Base-by-base conservation (phyloP, 2,797 vertebrate genomes). In the Limnodromus scolopaceus region DNA sequence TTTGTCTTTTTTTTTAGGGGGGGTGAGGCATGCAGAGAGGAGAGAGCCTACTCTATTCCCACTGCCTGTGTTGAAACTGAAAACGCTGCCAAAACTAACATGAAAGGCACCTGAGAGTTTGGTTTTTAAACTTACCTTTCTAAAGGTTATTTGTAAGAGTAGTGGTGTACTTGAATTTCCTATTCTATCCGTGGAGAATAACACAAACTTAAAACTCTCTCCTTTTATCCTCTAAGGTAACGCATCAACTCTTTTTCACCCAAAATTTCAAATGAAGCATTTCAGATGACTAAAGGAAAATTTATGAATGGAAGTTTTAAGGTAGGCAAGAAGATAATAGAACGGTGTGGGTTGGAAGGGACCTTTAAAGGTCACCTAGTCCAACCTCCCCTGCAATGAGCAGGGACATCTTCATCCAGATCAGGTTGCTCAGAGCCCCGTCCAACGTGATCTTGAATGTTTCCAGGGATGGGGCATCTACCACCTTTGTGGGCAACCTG, bases 21-120 rank as follows among this genome's bases (percentile, higher is more conserved):
- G 3, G 3, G 1, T 1, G 4, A 1, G 2, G 5, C 3, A 1
- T 15, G 6, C 13, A 51, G 9, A 45, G 13, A 4, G 25, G 10
- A 68, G 13, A 72, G 1, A 61, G 13, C 2, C 32, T 87, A 23
- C 32, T 54, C 15, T 61, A 36, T 28, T 34, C 25, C 45, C 16
- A 53, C 9, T 53, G n/a, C 39, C 18, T 58, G 7, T 9, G 5
- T 7, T 69, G 13, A 69, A 11, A 75, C 51, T 34, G 15, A 18
- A 36, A 63, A 63, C 16, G 45, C 2, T 45, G 22, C 22, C 24
- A 75, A 77, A 86, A 65, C 1, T 14, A 65, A n/a, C 49, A 43
- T 2, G 8, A 91, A 81, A 66, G 17, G 14, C 34, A 72, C 16
- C 48, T 19, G 6, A 36, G 17, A 34, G 5, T 72, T 54, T 41